Evolutionary conservation across 2,113 vertebrate genomes (phyloP).

Genomic region (Copsychus sechellarum): DNA sequence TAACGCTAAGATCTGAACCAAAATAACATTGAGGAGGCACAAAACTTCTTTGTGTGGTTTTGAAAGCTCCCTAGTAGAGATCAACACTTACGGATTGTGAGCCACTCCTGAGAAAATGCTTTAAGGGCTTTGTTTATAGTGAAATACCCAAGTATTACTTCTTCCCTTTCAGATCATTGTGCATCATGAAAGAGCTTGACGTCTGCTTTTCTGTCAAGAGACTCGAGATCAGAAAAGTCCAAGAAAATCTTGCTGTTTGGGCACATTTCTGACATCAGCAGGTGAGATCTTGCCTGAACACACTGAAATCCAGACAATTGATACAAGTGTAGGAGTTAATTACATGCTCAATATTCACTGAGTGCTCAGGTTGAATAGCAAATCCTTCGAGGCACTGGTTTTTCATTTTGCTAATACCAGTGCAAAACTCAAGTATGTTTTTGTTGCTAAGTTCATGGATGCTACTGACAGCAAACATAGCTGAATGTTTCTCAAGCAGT

Average conservation of each 20-base stretch:
- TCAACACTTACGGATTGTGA: background rate
- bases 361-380: background rate
- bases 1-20: background rate
- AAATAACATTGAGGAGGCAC: background rate
- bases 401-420: background rate
- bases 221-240: background rate
- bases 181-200: background rate
- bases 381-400: background rate
- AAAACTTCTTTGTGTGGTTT: background rate
- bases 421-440: background rate
- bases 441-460: background rate
- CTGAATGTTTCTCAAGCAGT: background rate
- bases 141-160: background rate
- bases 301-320: background rate
- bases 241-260: background rate
- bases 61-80: background rate
- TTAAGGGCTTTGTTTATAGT: background rate
- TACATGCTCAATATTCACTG: fast-evolving
- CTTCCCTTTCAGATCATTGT: background rate
- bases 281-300: background rate
- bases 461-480: background rate
- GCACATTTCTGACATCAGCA: background rate
- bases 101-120: background rate
- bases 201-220: background rate
- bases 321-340: background rate